These are phyloP conservation scores for Callaeas wilsoni DNA, from an alignment of 2,113 vertebrate genomes.

Conservation along the genomic window DNA sequence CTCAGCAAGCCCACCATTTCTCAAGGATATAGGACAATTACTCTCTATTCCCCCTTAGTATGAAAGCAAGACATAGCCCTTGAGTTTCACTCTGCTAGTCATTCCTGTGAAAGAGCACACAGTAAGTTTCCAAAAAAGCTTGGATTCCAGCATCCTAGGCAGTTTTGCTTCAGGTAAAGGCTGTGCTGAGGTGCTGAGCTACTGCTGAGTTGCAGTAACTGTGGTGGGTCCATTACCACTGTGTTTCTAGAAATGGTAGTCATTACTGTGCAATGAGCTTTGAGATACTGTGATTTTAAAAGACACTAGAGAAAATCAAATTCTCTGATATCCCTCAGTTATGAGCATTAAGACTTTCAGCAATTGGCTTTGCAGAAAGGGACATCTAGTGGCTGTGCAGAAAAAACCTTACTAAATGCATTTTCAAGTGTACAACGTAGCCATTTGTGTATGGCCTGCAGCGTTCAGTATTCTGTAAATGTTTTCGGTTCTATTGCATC, in stretches of 20 bases:
- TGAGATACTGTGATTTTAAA: constrained; percentile 6
- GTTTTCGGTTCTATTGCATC: not conserved
- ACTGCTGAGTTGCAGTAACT: not conserved
- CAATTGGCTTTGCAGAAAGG: constrained; percentile 69
- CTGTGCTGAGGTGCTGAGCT: not conserved
- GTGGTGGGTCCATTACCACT: not conserved
- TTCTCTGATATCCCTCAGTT: constrained; percentile 21
- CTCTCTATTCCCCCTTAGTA: not conserved
- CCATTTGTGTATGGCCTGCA: not conserved
- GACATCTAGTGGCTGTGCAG: constrained; percentile 72
- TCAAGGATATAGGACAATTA: not conserved
- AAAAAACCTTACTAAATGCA: not conserved
- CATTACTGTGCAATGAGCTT: constrained; percentile 39
- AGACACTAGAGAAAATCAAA: constrained; percentile 38
- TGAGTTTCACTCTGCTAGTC: constrained; percentile 10
- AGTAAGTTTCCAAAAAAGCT: constrained; percentile 26
- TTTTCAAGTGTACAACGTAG: not conserved
- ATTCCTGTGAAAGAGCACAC: not conserved
- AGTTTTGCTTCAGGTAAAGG: constrained; percentile 37
- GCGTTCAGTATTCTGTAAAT: not conserved
- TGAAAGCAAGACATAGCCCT: constrained; percentile 40
- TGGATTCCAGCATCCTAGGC: not conserved
- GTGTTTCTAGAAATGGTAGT: constrained; percentile 10
- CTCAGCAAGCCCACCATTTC: not conserved
- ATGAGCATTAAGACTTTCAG: not conserved